Conservation (phyloP, 2,797 vertebrate species). For the Allobates femoralis region DNA sequence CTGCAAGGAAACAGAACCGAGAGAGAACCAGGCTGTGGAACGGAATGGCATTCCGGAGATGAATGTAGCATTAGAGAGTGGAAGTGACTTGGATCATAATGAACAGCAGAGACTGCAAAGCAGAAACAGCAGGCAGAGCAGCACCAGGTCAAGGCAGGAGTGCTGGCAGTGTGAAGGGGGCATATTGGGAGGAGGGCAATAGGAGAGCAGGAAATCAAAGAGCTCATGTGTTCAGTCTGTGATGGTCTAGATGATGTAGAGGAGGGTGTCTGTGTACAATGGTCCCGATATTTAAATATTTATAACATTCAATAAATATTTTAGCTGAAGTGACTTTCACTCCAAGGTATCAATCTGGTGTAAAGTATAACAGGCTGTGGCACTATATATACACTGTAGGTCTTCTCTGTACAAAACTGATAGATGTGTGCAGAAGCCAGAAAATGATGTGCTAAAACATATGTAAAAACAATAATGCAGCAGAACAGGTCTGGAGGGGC, state of each 20-base stretch:
- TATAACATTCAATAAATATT: conserved; percentile 23
- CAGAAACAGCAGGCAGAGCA: conserved; percentile 82
- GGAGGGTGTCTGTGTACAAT: neutral
- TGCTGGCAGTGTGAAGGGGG: conserved; percentile 77
- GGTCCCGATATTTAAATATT: conserved; percentile 12
- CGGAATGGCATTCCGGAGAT: conserved; percentile 74
- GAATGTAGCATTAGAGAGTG: conserved; percentile 60
- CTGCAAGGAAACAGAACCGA: conserved; percentile 80
- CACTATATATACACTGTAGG: neutral
- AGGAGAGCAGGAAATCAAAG: neutral
- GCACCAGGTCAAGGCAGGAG: conserved; percentile 77
- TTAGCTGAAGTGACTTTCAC: neutral
- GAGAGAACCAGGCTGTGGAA: conserved; percentile 83
- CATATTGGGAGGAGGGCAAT: neutral
- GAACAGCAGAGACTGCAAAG: conserved; percentile 76
- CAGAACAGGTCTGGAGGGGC: neutral
- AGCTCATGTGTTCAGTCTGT: neutral
- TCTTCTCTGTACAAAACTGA: neutral
- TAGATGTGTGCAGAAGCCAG: neutral
- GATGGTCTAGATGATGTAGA: neutral
- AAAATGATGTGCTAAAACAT: neutral
- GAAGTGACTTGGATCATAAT: conserved; percentile 29
- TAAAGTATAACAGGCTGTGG: neutral
- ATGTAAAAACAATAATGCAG: neutral
- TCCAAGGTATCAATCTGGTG: neutral